phyloP scores from a whole-genome alignment of 1,140 invertebrate species.

The Halyomorpha halys region DNA sequence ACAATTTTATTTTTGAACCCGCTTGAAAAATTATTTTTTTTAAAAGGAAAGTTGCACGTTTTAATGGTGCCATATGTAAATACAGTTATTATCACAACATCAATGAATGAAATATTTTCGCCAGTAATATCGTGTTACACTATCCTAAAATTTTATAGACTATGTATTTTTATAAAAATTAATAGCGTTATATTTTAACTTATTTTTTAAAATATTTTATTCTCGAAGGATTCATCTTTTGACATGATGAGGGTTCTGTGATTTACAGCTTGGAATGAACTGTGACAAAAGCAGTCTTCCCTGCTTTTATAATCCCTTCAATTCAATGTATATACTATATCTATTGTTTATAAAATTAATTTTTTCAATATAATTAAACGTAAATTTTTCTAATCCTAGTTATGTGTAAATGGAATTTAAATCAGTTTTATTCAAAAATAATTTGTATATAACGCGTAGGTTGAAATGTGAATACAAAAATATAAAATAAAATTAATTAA shows the following conservation, averaged over 20 bases:
- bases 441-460: background rate
- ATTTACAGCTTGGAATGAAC: constrained; percentile 15
- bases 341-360: constrained; percentile 7
- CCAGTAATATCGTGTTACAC: constrained; percentile 12
- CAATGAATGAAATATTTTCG: background rate
- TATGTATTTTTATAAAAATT: constrained; percentile 17
- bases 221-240: constrained; percentile 7
- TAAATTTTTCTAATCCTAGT: constrained; percentile 5
- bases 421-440: constrained; percentile 5
- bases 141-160: constrained; percentile 14
- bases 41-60: background rate
- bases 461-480: too few species aligned
- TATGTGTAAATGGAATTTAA: constrained; percentile 10
- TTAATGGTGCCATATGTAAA: constrained; percentile 14
- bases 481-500: background rate
- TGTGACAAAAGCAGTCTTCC: constrained; percentile 8
- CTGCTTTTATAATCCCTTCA: constrained; percentile 8
- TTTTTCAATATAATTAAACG: constrained; percentile 3
- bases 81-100: background rate
- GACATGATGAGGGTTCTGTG: constrained; percentile 9
- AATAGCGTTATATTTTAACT: constrained; percentile 10
- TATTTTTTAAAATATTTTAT: constrained; percentile 15
- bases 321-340: constrained; percentile 4
- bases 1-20: constrained; percentile 1
- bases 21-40: background rate